Base-by-base conservation (phyloP, 2,113 vertebrate genomes). In the Casuarius casuarius region DNA sequence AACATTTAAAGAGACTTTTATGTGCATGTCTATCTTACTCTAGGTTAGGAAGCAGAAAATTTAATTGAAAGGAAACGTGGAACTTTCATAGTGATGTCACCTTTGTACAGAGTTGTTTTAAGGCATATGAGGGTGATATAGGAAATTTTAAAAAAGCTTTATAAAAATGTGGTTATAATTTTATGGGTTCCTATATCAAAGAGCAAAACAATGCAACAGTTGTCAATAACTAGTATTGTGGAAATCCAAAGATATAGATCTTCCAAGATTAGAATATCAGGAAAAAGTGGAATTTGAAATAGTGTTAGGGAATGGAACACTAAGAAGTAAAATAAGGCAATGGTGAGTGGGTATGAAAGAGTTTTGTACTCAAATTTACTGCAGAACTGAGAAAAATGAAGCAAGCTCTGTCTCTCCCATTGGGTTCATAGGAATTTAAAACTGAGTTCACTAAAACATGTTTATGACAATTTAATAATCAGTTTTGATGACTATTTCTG, bases 141-240 rank as follows among this genome's bases (percentile, higher is more conserved):
- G 14, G 17, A 74, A 48, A 77, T 58, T 49, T 58, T 49, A 51
- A 71, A 44, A 56, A 61, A 4, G 8, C 7, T 44, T 28, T 62
- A 9, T 7, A 46, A 17, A 91, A 67, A 3, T 66, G 33, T 2
- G 51, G 42, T n/a, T 46, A 22, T n/a, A 66, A n/a, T 9, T 44
- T 22, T 33, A 2, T 29, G 8, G 13, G 59, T 76, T 70, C 54
- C 40, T 23, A 51, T 40, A 51, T n/a, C 15, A n/a, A 42, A 77
- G 12, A 38, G 11, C 1, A 86, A 83, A 89, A 44, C 3, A 0
- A 63, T 5, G 0, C 3, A 63, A 4, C 4, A 12, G 26, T 35
- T 56, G 13, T 51, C 38, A 52, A 19, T 29, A 76, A 22, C 5
- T 61, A 65, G 49, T 10, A n/a, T 49, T 33, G 31, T 46, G 20